Base-by-base conservation (phyloP, 2,888 invertebrate genomes). In the Acronicta alni region DNA sequence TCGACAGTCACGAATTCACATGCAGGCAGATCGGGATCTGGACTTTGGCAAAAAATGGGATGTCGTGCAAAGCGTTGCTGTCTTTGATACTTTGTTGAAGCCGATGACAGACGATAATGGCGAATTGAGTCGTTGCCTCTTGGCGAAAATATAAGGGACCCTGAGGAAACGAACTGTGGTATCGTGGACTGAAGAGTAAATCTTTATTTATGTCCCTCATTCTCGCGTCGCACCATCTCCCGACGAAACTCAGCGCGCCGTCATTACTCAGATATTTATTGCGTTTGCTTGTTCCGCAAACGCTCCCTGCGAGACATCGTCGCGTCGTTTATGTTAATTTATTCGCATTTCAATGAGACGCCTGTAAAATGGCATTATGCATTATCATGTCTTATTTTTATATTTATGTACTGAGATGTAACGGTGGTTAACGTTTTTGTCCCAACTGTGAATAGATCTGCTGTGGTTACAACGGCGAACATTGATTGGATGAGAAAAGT, bases 321-420 rank as follows among this genome's bases (percentile, higher is more conserved):
- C 82, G 82, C 81, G 82, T 80, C 85, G 80, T 81, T 89, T 90
- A 90, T 90, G 88, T 86, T 90, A 91, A 92, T 92, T 89, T 91
- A 92, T 91, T 90, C 85, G 87, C 89, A 91, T 91, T 87, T 89
- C 83, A 91, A 91, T 90, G 86, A 87, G 85, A 82, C 82, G 85
- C 82, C 83, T 84, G 81, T 88, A 84, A 87, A 88, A 87, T 84
- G 75, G 77, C 80, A 86, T 88, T 87, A 86, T 87, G 83, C 82
- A 88, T 87, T 88, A 86, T 87, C 82, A 83, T 86, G 86, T 84
- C 82, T 84, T 85, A 84, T 85, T 87, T 85, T 85, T 83, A 71
- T 84, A 78, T 79, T 81, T 80, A 79, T 77, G 72, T 78, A 72
- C 65, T 75, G 59, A 67, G 59, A 72, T 72, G 75, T 79, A 78